A percentile compares a stretch with the other conserved stretches of the same genome.
phyloP scores from a whole-genome alignment of 2,888 invertebrate species.

The Anoncus sp. region DNA sequence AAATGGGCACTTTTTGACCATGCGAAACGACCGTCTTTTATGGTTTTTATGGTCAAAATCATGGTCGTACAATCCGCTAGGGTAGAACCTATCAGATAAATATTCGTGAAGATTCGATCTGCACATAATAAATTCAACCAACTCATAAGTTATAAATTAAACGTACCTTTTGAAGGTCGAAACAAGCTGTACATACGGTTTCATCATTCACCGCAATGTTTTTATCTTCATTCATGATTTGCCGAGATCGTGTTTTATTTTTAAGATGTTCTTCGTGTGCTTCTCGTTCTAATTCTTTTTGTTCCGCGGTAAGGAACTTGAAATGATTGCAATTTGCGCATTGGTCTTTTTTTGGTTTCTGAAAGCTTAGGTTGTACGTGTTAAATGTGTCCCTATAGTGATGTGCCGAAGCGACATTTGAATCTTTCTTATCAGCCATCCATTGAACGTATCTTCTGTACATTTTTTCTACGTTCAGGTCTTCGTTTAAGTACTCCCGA shows the following conservation, averaged over 20 bases:
- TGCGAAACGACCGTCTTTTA: no score
- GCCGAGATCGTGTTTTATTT: not conserved
- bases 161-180: slow-evolving; percentile 3
- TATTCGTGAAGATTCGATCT: no score
- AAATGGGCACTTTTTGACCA: no score
- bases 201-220: not conserved
- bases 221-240: not conserved
- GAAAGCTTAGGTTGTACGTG: not conserved
- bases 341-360: not conserved
- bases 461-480: slow-evolving; percentile 24
- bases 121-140: no score
- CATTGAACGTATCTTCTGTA: slow-evolving; percentile 34
- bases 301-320: not conserved
- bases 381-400: slow-evolving; percentile 1
- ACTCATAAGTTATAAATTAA: no score
- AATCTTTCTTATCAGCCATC: not conserved
- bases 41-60: no score
- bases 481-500: slow-evolving; percentile 41
- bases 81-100: no score
- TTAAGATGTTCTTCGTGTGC: not conserved
- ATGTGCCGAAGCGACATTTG: not conserved
- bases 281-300: not conserved
- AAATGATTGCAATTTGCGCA: not conserved
- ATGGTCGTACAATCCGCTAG: no score
- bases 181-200: not conserved